Conservation (phyloP, 2,113 vertebrate genomes). For the Engraulis encrasicolus region DNA sequence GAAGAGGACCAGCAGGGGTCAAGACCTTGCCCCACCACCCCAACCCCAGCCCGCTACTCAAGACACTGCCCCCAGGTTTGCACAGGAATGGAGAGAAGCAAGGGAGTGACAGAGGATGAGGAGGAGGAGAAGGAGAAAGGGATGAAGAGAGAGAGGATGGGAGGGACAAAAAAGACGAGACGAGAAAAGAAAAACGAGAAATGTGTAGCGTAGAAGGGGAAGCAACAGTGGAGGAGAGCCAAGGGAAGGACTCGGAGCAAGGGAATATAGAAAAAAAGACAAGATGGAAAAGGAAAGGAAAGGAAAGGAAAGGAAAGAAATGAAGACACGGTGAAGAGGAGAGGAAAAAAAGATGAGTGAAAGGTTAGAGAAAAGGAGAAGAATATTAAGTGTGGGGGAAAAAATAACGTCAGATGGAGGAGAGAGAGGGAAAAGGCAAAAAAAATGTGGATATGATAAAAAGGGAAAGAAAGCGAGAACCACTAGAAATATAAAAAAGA, state of each 20-base stretch:
- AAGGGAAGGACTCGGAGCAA: too few relatives aligned
- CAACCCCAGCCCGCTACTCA: too few relatives aligned
- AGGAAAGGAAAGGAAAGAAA: too few relatives aligned
- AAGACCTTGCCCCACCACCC: not conserved
- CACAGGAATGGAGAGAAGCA: not conserved
- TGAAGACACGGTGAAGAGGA: not conserved
- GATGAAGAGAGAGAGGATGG: not conserved
- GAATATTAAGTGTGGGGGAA: not conserved
- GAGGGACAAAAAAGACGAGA: not conserved
- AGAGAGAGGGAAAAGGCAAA: not conserved
- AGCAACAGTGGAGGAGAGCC: not conserved
- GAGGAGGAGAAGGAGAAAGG: not conserved
- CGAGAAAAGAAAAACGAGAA: not conserved
- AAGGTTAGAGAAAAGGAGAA: not conserved
- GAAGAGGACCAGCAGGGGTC: not conserved
- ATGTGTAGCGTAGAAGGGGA: too few relatives aligned
- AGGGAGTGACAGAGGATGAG: not conserved
- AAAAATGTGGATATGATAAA: not conserved
- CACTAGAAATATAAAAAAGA: not conserved
- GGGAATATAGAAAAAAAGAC: too few relatives aligned
- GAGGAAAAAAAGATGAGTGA: not conserved
- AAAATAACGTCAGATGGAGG: not conserved
- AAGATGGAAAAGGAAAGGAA: not conserved
- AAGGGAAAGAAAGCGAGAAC: not conserved
- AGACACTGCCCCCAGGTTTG: not conserved